phyloP scores from a whole-genome alignment of 2,888 invertebrate species.

The Rhodophaea formosa region DNA sequence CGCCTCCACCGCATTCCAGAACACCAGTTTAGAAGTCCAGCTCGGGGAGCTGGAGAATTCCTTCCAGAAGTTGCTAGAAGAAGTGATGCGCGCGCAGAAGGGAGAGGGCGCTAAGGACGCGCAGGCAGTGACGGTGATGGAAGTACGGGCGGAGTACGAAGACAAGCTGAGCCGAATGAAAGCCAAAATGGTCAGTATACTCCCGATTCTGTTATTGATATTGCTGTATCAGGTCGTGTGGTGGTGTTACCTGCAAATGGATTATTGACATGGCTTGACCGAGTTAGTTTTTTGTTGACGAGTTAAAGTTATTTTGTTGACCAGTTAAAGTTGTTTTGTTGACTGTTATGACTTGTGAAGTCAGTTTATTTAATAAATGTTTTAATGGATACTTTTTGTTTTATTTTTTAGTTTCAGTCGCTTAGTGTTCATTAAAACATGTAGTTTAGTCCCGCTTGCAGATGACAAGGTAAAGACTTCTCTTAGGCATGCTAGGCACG shows the following conservation, averaged over 20 bases:
- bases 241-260: conserved; percentile 73
- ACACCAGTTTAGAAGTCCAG: conserved; percentile 63
- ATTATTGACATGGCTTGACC: conserved; percentile 51
- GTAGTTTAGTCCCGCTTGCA: conserved; percentile 37
- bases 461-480: conserved; percentile 55
- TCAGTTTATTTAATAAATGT: conserved; percentile 58
- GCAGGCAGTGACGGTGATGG: conserved; percentile 65
- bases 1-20: conserved; percentile 52
- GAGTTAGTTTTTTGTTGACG: too few relatives aligned
- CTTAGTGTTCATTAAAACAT: conserved; percentile 54
- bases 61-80: conserved; percentile 62
- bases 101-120: conserved; percentile 51
- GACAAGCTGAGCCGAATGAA: conserved; percentile 89
- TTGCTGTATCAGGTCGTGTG: conserved; percentile 74
- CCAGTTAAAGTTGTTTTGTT: too few relatives aligned
- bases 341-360: conserved; percentile 51
- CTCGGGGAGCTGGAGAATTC: conserved; percentile 66
- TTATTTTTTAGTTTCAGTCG: conserved; percentile 54
- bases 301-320: too few relatives aligned
- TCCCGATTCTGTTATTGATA: conserved; percentile 70
- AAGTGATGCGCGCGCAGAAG: conserved; percentile 51
- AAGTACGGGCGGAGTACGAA: conserved; percentile 85
- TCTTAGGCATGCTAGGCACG: conserved; percentile 35
- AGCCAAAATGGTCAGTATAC: conserved; percentile 88
- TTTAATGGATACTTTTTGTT: conserved; percentile 65